Evolutionary conservation across 2,113 vertebrate species (phyloP).

Genomic region (Aythya baeri): DNA sequence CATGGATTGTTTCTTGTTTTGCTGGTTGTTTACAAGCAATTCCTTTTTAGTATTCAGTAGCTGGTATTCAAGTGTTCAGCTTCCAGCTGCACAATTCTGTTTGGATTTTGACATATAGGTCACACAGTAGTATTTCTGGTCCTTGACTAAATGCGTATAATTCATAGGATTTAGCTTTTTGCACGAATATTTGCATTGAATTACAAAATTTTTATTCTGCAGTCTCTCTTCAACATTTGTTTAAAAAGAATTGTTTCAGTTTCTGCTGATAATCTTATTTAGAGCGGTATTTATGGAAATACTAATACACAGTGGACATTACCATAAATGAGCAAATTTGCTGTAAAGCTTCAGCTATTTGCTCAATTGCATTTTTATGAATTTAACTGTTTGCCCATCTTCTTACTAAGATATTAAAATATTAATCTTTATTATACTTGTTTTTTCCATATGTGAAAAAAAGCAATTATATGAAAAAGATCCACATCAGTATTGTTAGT

Average conservation of each 20-base stretch:
- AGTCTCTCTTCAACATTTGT: not conserved
- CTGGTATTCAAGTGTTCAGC: constrained; percentile 7
- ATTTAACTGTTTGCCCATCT: not conserved
- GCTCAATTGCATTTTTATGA: not conserved
- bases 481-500: not conserved
- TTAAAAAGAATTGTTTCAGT: not conserved
- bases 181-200: constrained; percentile 10
- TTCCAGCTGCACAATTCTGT: constrained; percentile 49
- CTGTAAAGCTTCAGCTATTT: not conserved
- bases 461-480: not conserved
- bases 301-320: not conserved
- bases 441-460: not conserved
- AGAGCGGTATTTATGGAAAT: not conserved
- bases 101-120: constrained; percentile 36
- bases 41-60: constrained; percentile 24
- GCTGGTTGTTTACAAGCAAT: constrained; percentile 10
- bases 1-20: constrained; percentile 14
- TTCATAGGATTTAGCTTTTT: constrained; percentile 12
- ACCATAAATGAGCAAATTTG: not conserved
- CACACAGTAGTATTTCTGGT: constrained; percentile 25
- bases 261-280: constrained; percentile 26
- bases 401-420: not conserved
- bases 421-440: not conserved
- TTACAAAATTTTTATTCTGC: constrained; percentile 27
- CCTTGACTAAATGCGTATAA: not conserved